These are phyloP conservation scores for Tachysurus vachellii DNA, from an alignment of 2,113 vertebrate genomes.

Conservation along the genomic window DNA sequence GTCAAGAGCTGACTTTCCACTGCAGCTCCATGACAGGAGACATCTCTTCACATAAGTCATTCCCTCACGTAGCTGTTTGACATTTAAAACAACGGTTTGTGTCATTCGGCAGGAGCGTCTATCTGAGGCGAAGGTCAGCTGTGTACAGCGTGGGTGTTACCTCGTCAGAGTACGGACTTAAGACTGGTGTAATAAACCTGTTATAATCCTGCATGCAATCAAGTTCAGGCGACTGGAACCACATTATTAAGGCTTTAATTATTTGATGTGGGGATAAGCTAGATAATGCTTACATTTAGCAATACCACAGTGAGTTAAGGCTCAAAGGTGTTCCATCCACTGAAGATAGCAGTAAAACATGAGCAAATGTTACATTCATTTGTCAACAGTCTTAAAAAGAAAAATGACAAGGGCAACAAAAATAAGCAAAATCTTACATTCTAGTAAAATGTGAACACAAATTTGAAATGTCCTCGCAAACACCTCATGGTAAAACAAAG, in stretches of 20 bases:
- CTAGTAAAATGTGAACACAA: conserved; percentile 23
- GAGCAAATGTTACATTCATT: conserved; percentile 59
- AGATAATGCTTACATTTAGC: conserved; percentile 58
- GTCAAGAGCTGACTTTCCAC: conserved; percentile 1
- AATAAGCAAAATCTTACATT: not conserved
- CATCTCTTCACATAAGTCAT: too few relatives aligned
- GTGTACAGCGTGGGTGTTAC: not conserved
- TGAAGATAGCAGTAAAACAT: conserved; percentile 53
- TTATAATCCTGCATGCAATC: not conserved
- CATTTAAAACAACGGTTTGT: not conserved
- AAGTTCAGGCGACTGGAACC: conserved; percentile 15
- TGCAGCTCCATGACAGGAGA: not conserved
- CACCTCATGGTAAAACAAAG: conserved; percentile 25
- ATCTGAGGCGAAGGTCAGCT: not conserved
- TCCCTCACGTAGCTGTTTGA: not conserved
- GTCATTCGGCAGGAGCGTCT: not conserved
- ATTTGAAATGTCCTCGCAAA: conserved; percentile 20
- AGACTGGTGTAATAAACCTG: too few relatives aligned
- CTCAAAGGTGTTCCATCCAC: conserved; percentile 58
- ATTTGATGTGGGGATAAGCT: conserved; percentile 57
- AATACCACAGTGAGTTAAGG: conserved; percentile 62
- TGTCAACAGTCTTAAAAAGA: conserved; percentile 57
- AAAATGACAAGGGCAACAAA: not conserved
- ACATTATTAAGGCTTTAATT: conserved; percentile 61
- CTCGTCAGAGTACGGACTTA: not conserved